These are phyloP conservation scores for Calephelis perditalis DNA, from an alignment of 2,888 invertebrate genomes.

Conservation along the genomic window DNA sequence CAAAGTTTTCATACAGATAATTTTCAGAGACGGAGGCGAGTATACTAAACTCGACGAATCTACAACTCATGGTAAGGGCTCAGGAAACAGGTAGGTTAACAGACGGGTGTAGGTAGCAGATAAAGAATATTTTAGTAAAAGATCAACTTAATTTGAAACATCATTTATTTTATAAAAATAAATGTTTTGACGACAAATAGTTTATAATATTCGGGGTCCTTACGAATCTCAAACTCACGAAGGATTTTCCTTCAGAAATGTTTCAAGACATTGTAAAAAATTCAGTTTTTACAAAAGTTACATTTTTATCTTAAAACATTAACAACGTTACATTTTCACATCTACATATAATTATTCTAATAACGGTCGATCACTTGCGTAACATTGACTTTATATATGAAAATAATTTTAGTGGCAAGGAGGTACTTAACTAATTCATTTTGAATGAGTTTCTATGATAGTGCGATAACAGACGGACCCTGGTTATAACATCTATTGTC, in stretches of 20 bases:
- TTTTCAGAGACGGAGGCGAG: too few relatives aligned
- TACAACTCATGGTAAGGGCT: too few relatives aligned
- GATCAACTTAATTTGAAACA: conserved; percentile 53
- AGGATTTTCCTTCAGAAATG: conserved; percentile 74
- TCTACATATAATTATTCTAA: conserved; percentile 64
- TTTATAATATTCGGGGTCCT: conserved; percentile 77
- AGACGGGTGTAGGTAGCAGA: too few relatives aligned
- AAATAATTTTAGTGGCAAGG: conserved; percentile 46
- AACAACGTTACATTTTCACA: conserved; percentile 78
- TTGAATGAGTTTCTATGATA: conserved; percentile 7
- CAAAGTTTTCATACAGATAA: too few relatives aligned
- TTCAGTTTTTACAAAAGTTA: conserved; percentile 84
- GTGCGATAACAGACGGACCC: conserved; percentile 15
- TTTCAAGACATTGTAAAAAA: conserved; percentile 85
- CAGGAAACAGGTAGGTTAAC: too few relatives aligned
- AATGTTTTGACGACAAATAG: conserved; percentile 79
- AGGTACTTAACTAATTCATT: conserved; percentile 12
- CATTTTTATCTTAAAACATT: conserved; percentile 80
- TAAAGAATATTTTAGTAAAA: conserved; percentile 15
- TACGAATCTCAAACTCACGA: conserved; percentile 62
- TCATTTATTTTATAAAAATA: conserved; percentile 79
- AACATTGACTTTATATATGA: conserved; percentile 57
- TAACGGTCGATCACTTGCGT: conserved; percentile 72
- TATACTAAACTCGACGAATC: too few relatives aligned
- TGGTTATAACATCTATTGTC: conserved; percentile 14